phyloP scores from a whole-genome alignment of 2,113 vertebrate genomes.

The Corythoichthys haematopterus region DNA sequence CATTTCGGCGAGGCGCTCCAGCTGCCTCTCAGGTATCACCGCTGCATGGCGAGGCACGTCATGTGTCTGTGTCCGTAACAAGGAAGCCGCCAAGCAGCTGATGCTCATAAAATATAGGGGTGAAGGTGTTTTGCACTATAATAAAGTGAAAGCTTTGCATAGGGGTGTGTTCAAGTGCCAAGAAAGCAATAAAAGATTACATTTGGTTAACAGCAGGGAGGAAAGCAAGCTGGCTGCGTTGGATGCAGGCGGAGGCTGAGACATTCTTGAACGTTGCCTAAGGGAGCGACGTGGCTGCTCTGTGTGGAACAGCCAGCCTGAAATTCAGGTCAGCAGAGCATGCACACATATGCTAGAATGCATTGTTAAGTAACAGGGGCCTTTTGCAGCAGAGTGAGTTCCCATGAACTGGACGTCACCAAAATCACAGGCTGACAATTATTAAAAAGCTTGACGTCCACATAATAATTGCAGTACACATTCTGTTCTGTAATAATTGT shows the following conservation, averaged over 20 bases:
- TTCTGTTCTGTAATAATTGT: background rate
- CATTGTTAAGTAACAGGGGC: slow-evolving; percentile 60
- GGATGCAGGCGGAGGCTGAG: slow-evolving; percentile 12
- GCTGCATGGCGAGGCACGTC: slow-evolving; percentile 14
- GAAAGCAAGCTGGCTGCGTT: background rate
- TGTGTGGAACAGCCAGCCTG: slow-evolving; percentile 44
- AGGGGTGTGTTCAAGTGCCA: background rate
- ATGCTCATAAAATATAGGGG: slow-evolving; percentile 36
- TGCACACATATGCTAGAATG: slow-evolving; percentile 58
- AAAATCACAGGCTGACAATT: slow-evolving; percentile 18
- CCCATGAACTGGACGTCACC: slow-evolving; percentile 7
- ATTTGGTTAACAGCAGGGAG: slow-evolving; percentile 5
- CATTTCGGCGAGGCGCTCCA: slow-evolving; percentile 11
- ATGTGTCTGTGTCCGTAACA: slow-evolving; percentile 24
- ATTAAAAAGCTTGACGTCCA: slow-evolving; percentile 6
- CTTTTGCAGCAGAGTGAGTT: slow-evolving; percentile 2
- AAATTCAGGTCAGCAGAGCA: slow-evolving; percentile 66
- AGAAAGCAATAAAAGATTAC: slow-evolving; percentile 7
- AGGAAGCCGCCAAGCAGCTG: slow-evolving; percentile 28
- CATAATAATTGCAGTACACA: background rate
- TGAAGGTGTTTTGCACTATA: slow-evolving; percentile 13
- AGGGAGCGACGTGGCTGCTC: slow-evolving; percentile 41
- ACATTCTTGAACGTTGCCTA: slow-evolving; percentile 36
- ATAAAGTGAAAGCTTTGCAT: slow-evolving; percentile 16
- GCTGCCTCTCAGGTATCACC: slow-evolving; percentile 38